A percentile compares a stretch with the other conserved stretches of the same genome.
Evolutionary conservation across 2,113 vertebrate genomes (phyloP).

Genomic region (Poeciliopsis occidentalis): DNA sequence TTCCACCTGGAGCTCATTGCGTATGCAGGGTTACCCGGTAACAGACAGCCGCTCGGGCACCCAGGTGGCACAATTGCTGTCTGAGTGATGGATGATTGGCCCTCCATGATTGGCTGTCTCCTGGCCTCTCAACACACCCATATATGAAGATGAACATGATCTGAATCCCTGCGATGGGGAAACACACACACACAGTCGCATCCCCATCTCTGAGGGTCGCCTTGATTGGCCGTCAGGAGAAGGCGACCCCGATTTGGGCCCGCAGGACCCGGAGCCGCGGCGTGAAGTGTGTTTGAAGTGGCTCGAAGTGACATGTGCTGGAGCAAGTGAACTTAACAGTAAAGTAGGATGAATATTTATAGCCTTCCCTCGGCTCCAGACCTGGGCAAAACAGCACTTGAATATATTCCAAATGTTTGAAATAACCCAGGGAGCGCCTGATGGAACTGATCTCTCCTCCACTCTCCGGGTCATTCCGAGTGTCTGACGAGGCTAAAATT

Average conservation of each 20-base stretch:
- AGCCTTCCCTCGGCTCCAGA: conserved; percentile 55
- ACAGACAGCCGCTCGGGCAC: conserved; percentile 47
- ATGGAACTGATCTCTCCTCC: conserved; percentile 42
- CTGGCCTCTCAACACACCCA: conserved; percentile 2
- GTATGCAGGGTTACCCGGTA: conserved; percentile 55
- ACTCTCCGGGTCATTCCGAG: conserved; percentile 33
- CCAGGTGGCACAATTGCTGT: conserved; percentile 51
- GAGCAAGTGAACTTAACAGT: conserved; percentile 39
- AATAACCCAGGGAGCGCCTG: conserved; percentile 48
- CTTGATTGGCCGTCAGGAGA: conserved; percentile 61
- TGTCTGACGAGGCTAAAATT: conserved; percentile 41
- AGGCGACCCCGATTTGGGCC: conserved; percentile 63
- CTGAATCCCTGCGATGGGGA: conserved; percentile 15
- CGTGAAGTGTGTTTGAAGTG: conserved; percentile 62
- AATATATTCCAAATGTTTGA: conserved; percentile 61
- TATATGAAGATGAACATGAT: conserved; percentile 26
- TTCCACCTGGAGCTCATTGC: conserved; percentile 44
- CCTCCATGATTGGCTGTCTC: conserved; percentile 15
- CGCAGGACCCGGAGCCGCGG: conserved; percentile 49
- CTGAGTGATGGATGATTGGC: conserved; percentile 53
- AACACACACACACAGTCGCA: background rate
- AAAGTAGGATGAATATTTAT: conserved; percentile 72
- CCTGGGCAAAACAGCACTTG: conserved; percentile 58
- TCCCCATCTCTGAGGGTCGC: conserved; percentile 15
- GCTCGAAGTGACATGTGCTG: conserved; percentile 52